A percentile compares a stretch with the other conserved stretches of the same genome.
phyloP scores from a whole-genome alignment of 2,113 vertebrate genomes.

The Castor canadensis region DNA sequence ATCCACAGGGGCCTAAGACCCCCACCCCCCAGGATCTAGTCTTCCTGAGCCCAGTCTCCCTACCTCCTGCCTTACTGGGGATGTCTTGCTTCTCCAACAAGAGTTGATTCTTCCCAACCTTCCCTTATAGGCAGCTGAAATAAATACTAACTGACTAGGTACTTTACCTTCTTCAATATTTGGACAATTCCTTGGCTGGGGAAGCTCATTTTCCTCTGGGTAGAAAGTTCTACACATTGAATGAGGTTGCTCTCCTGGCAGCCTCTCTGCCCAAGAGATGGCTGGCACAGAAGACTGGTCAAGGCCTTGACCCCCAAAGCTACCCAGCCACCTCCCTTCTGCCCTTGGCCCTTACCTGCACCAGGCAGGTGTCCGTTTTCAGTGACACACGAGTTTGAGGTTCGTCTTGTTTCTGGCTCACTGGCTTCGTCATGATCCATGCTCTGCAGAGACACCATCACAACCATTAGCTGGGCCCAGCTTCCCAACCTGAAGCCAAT shows the following conservation, averaged over 20 bases:
- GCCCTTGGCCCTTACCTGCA: slow-evolving; percentile 73
- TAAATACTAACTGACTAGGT: neutral
- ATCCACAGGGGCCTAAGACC: neutral
- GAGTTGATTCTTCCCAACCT: neutral
- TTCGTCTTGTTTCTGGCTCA: slow-evolving; percentile 77
- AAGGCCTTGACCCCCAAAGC: neutral
- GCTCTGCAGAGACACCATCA: slow-evolving; percentile 79
- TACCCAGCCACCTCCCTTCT: neutral
- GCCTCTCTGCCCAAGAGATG: neutral
- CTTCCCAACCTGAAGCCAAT: neutral
- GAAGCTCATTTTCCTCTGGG: neutral
- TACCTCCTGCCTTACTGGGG: neutral
- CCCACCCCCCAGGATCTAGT: neutral
- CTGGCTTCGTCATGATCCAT: slow-evolving; percentile 80
- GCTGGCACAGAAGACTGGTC: neutral
- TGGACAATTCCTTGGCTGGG: neutral
- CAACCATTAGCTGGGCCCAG: neutral
- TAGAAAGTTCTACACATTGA: neutral
- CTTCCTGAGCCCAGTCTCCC: neutral
- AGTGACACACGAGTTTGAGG: slow-evolving; percentile 72
- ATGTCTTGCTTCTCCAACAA: neutral
- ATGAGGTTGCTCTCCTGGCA: neutral
- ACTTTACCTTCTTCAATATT: neutral
- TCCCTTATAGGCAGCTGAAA: neutral
- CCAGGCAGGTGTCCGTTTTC: slow-evolving; percentile 84